Percentiles rank a stretch among this genome's conserved stretches.
Evolutionary conservation across 2,797 vertebrate genomes (phyloP).

Genomic region (Hipposideros larvatus): DNA sequence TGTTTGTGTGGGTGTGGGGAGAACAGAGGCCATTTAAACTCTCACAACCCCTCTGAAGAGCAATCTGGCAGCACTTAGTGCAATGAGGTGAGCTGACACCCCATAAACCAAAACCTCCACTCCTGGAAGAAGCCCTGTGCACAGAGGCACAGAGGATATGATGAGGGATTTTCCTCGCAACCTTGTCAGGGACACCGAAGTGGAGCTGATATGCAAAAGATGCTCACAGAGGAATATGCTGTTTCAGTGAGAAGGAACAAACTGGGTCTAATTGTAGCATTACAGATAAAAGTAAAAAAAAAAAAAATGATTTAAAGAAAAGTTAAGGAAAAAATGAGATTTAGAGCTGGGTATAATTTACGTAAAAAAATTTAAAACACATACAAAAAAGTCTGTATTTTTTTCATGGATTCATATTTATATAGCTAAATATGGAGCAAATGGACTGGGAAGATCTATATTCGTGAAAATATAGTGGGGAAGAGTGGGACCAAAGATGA

Average conservation of each 20-base stretch:
- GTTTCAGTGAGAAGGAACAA: not conserved
- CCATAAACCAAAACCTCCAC: not conserved
- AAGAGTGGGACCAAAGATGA: not conserved
- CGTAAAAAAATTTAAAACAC: not conserved
- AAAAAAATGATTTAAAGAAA: not conserved
- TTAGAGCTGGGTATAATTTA: not conserved
- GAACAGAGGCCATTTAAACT: not conserved
- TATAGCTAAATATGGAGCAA: not conserved
- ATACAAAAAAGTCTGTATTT: not conserved
- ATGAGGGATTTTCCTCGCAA: not conserved
- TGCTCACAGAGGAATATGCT: not conserved
- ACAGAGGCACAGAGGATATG: not conserved
- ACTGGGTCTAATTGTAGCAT: not conserved
- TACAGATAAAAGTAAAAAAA: not conserved
- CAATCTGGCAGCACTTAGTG: not conserved
- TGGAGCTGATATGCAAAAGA: not conserved
- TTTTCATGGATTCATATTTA: not conserved
- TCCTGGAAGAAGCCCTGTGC: not conserved
- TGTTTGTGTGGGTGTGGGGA: not conserved
- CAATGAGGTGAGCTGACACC: not conserved
- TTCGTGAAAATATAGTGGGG: not conserved
- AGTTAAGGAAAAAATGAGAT: not conserved
- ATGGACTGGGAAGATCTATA: not conserved
- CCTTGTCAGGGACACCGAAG: not conserved
- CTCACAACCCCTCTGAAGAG: not conserved